Base-by-base conservation (phyloP, 2,797 vertebrate species). In the Philypnodon macrostomus region DNA sequence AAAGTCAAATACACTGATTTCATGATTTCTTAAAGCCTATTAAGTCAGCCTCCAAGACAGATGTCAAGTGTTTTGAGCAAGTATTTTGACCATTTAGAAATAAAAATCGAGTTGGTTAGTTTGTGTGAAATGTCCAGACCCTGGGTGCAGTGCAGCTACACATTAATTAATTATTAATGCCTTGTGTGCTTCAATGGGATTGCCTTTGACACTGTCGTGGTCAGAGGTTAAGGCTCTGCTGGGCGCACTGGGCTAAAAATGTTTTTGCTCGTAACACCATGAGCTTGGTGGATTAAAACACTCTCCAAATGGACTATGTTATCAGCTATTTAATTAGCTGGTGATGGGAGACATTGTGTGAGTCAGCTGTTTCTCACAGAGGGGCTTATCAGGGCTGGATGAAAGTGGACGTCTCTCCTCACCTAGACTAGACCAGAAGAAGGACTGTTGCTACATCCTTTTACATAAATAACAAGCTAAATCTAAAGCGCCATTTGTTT, bases 141-240 rank as follows among this genome's bases (percentile, higher is more conserved):
- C 2, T 10, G 6, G 7, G 31, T 54, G 49, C 4, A 33, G 65
- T 52, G 5, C n/a, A 13, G 19, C 19, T 50, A 5, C 1, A 8
- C 30, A 34, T 78, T 58, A 84, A 86, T 85, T 75, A 78, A 86
- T 85, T 78, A 80, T 82, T 82, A 61, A 83, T 65, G 53, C 21
- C 14, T 9, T 1, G n/a, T 39, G 29, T 19, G 54, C 75, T 67
- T 86, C 72, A 84, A 48, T 74, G 52, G 61, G 30, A 56, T 73
- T 58, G 26, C 63, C 41, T 58, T 6, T 51, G 46, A 57, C 55
- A 39, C 41, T 1, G 11, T 9, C 47, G 4, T 41, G 63, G 62
- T 70, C 62, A 55, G 14, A 11, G 56, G 47, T 63, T 53, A 48
- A 41, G 5, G 29, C 26, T 41, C 21, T 26, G n/a, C 8, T 0